Evolutionary conservation across 30 jellyfish, hydroid and myxozoan genomes (phyloP), one percentile per base, ranked within the genome.

Genomic region (Aurelia aurita complex sp. Pacific): DNA sequence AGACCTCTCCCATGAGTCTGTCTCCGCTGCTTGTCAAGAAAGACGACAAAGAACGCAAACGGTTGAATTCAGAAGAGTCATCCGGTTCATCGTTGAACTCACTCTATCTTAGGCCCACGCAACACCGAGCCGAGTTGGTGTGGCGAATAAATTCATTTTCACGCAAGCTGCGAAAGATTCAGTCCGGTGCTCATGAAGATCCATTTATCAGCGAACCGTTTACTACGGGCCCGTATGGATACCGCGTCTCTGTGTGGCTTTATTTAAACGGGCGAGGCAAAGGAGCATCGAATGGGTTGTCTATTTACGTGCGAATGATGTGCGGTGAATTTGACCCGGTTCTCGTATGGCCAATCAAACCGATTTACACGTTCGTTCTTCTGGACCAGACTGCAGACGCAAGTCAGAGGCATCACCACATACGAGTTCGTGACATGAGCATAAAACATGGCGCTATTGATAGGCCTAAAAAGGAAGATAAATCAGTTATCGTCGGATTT

Each of bases 221-320:
- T 69, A 79, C 92, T 34, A 88, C 99, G 33, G 99, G 97, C 15
- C 97, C 97, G 66, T 81, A 79, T 81, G 99, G 99, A 3, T 94
- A 94, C 85, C 95, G 99, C 5, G 92, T 94, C 35, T 89, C 99
- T 34, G 88, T 89, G 8, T 94, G 99, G 99, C 89, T 91, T 3
- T 94, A 94, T 68, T 76, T 94, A 74, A 94, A 94, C 84, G 99
- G 99, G 64, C 95, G 99, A 14, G 99, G 99, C 64, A 94, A 94
- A 69, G 96, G 97, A 19, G 91, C 92, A 19, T 91, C 89, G 76
- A 89, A 94, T 73, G 85, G 92, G 82, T 23, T 94, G 61, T 85
- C 97, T 52, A 82, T 94, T 1, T 94, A 87, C 61, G 96, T 94
- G 60, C 95, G 99, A 32, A 91, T 94, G 15, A 82, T 89, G 88